A percentile compares a stretch with the other conserved stretches of the same genome.
phyloP scores from a whole-genome alignment of 2,113 vertebrate genomes.

The Pterocles burchelli region DNA sequence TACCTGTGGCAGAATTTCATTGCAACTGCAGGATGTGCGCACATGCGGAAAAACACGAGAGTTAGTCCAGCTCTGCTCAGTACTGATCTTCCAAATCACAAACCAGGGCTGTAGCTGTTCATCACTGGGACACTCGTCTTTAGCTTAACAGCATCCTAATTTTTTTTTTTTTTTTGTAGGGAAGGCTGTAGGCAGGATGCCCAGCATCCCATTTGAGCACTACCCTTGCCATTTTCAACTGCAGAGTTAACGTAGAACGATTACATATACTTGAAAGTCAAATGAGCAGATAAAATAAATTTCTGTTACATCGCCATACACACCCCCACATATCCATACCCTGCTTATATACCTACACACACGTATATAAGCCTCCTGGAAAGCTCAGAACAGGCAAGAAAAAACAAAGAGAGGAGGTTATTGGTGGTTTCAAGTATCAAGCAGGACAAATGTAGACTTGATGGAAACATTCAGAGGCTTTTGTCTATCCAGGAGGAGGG shows the following conservation, averaged over 20 bases:
- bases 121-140: background rate
- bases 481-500: background rate
- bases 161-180: background rate
- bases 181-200: background rate
- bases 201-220: background rate
- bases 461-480: background rate
- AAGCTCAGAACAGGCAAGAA: background rate
- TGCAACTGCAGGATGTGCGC: background rate
- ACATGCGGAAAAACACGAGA: background rate
- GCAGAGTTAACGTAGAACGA: background rate
- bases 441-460: background rate
- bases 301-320: background rate
- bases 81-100: background rate
- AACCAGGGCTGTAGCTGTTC: background rate
- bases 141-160: background rate
- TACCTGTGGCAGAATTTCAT: background rate
- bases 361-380: background rate
- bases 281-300: background rate
- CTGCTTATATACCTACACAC: rapidly evolving
- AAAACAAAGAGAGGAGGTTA: background rate
- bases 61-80: background rate
- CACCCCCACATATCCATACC: rapidly evolving
- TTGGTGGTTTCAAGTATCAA: background rate
- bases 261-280: background rate
- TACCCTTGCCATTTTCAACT: background rate